Percentiles rank a stretch among this genome's conserved stretches.
These are phyloP conservation scores for Apis laboriosa DNA, from an alignment of 1,140 invertebrate species.

Conservation along the genomic window DNA sequence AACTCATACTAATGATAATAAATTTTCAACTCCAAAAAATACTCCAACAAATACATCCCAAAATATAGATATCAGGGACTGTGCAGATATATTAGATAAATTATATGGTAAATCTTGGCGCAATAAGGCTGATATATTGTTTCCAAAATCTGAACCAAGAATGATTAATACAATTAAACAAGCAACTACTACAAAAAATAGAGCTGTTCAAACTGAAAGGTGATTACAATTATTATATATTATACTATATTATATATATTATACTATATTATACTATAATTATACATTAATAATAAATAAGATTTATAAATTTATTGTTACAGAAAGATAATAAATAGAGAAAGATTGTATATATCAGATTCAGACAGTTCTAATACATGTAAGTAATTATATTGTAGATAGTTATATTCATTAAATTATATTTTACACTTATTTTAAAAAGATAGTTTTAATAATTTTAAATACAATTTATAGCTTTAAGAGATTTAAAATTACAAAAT, in stretches of 20 bases:
- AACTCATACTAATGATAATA: neutral
- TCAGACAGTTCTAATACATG: conserved; percentile 64
- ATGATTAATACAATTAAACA: conserved; percentile 51
- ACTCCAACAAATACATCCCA: conserved; percentile 11
- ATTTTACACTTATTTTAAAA: neutral
- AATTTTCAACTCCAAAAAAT: neutral
- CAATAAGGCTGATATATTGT: conserved; percentile 67
- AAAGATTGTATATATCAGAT: conserved; percentile 40
- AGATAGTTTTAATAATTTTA: conserved; percentile 27
- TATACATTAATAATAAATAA: conserved; percentile 7
- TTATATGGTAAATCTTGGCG: conserved; percentile 81
- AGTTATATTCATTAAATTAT: neutral
- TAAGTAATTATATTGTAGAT: conserved; percentile 47
- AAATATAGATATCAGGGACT: conserved; percentile 67
- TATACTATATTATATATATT: neutral
- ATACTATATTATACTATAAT: neutral
- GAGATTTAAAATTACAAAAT: conserved; percentile 42
- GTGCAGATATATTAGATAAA: conserved; percentile 80
- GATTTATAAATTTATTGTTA: conserved; percentile 12
- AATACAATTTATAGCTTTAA: conserved; percentile 55
- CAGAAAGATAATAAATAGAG: conserved; percentile 59
- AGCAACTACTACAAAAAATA: conserved; percentile 55
- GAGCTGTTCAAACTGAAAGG: conserved; percentile 71
- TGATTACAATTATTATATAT: conserved; percentile 41
- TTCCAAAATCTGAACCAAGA: conserved; percentile 71